Evolutionary conservation across 2,888 invertebrate species (phyloP), one percentile per base, ranked within the genome.

Genomic region (Deroplatys truncata): DNA sequence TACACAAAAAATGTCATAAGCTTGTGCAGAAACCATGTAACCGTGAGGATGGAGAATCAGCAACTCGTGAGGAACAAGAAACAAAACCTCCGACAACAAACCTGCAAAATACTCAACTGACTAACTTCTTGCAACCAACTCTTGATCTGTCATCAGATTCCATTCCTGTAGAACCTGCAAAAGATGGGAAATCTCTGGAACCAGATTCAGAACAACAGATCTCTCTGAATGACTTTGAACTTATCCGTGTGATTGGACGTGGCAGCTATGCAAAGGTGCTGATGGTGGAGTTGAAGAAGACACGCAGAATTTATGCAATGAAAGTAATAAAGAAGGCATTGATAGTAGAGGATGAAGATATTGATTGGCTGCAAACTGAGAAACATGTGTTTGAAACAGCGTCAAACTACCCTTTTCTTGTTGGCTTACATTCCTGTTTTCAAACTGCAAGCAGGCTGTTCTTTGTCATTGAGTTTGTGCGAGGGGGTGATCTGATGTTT

Each of bases 301-400:
- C 99, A 90, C 97, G 97, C 92, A 96, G 99, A 92, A 98, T 99
- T 92, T 99, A 99, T 94, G 99, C 99, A 86, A 99, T 99, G 99
- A 99, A 99, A 94, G 98, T 99, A 92, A 99, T 99, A 93, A 99
- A 99, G 94, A 99, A 99, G 94, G 98, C 99, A 85, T 95, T 99
- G 92, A 99, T 99, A 91, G 99, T 98, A 86, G 99, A 99, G 93
- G 99, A 99, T 94, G 99, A 99, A 95, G 99, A 96, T 92, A 95
- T 96, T 91, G 95, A 96, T 92, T 96, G 96, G 96, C 95, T 99
- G 92, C 99, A 99, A 94, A 99, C 99, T 84, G 99, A 99, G 95
- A 99, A 99, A 94, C 99, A 99, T 94, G 99, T 99, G 90, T 99
- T 99, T 94, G 99, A 99, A 94, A 99, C 99, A 9, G 99, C 99